Conservation (phyloP, 2,797 vertebrate genomes). For the Myioborus miniatus region DNA sequence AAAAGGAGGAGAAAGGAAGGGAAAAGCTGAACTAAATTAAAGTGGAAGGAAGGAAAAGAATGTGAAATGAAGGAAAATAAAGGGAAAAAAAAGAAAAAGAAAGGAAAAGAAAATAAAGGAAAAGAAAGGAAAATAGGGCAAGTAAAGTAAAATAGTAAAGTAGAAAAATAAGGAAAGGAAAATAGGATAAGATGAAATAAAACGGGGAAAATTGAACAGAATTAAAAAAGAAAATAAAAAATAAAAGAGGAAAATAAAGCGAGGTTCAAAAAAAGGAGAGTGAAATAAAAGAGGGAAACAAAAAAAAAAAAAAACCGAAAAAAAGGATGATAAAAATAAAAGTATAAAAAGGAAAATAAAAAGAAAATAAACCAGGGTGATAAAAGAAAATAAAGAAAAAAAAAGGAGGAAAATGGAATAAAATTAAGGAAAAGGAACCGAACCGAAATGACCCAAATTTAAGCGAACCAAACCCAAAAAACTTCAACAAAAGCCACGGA, state of each 20-base stretch:
- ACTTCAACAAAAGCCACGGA: not conserved
- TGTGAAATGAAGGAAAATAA: not conserved
- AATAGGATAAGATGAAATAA: not conserved
- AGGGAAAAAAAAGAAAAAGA: not conserved
- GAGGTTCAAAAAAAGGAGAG: no score
- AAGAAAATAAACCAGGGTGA: not conserved
- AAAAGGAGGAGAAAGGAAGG: not conserved
- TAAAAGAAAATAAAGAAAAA: not conserved
- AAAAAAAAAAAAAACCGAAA: not conserved
- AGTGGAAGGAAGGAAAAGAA: not conserved
- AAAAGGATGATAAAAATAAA: not conserved
- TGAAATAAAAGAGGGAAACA: not conserved
- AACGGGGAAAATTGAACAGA: accelerated
- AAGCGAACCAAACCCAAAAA: not conserved
- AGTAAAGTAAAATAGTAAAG: no score
- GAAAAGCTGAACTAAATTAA: not conserved
- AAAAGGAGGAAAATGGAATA: not conserved
- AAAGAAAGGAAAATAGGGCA: not conserved
- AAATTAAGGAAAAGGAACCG: not conserved
- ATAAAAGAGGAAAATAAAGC: not conserved
- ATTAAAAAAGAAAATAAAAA: not conserved
- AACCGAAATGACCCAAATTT: not conserved
- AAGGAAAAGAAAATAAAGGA: not conserved
- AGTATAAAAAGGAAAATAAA: not conserved
- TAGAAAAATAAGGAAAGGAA: not conserved